These are phyloP conservation scores for Scatophagus argus DNA, from an alignment of 2,113 vertebrate species.

Conservation along the genomic window DNA sequence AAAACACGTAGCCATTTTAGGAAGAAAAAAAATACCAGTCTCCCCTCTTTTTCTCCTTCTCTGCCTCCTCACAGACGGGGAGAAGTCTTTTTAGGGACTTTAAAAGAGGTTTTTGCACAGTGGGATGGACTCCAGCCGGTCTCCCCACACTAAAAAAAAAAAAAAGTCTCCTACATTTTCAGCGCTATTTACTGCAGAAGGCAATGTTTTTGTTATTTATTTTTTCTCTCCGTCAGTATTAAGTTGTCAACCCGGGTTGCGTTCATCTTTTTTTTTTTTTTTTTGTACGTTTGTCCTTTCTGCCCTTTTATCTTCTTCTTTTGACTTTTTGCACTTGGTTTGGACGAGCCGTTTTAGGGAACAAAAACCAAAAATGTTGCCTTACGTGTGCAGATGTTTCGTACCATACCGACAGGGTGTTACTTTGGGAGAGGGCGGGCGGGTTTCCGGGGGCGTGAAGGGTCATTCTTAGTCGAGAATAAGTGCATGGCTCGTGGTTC, in stretches of 20 bases:
- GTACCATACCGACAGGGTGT: slow-evolving; percentile 76
- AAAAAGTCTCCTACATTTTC: slow-evolving; percentile 82
- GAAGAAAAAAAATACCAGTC: slow-evolving; percentile 77
- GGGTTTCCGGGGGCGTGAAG: slow-evolving; percentile 32
- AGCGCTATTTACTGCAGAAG: slow-evolving; percentile 82
- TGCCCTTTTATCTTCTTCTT: slow-evolving; percentile 47
- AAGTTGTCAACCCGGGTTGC: slow-evolving; percentile 59
- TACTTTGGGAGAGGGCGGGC: slow-evolving; percentile 39
- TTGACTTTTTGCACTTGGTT: slow-evolving; percentile 80
- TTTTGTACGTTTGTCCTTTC: slow-evolving; percentile 37
- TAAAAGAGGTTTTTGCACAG: slow-evolving; percentile 87
- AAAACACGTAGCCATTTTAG: slow-evolving; percentile 86
- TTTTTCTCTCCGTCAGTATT: slow-evolving; percentile 79
- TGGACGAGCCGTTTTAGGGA: slow-evolving; percentile 83
- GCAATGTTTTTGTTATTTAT: slow-evolving; percentile 80
- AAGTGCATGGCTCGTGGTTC: slow-evolving; percentile 74
- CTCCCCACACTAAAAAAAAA: slow-evolving; percentile 72
- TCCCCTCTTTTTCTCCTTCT: slow-evolving; percentile 79
- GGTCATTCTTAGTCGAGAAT: slow-evolving; percentile 55
- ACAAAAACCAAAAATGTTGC: slow-evolving; percentile 88
- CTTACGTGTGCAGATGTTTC: slow-evolving; percentile 83
- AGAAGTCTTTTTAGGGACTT: slow-evolving; percentile 80
- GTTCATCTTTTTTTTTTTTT: slow-evolving; percentile 35
- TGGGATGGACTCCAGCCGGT: slow-evolving; percentile 77
- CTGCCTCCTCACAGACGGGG: slow-evolving; percentile 74